Evolutionary conservation across 2,797 vertebrate genomes (phyloP), one percentile per base, ranked within the genome.

Genomic region (Triplophysa bombifrons): DNA sequence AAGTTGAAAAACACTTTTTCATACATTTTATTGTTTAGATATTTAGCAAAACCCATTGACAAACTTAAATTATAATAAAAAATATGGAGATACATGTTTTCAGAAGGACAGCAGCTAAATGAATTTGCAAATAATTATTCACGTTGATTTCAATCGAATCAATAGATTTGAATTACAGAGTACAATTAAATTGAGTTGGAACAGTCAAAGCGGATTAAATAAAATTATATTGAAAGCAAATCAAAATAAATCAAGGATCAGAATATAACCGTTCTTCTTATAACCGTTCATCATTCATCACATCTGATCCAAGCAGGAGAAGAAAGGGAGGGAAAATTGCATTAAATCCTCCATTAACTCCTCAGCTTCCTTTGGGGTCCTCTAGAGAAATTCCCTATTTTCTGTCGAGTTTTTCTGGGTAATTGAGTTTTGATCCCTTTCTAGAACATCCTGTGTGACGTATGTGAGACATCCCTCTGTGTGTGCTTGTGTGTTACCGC

Each of bases 351-450:
- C 53, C 41, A 73, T 73, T 80, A 73, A 73, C 78, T 80, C 34
- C 25, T 58, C 22, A 46, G 69, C 51, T 66, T 79, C 67, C 46
- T 25, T 44, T 63, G 67, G 13, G 41, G 68, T 70, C 48, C 50
- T 79, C 70, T 58, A 10, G 51, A 73, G 77, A 80, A 79, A 80
- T 80, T 63, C 78, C 70, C 63, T 34, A 66, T 66, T 80, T 67
- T 73, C 63, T 78, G 58, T 67, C 38, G 67, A 67, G 63, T 48
- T 80, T 73, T 72, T 25, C 51, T 67, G 71, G 41, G 53, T 80
- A 80, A 73, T 80, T 80, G 70, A 44, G 51, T 67, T 73, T 58
- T 73, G 70, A 80, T 73, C 78, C 63, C 51, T 48, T 60, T 64
- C 13, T 72, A 56, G 60, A 83, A 80, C 53, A 72, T 58, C 64